These are phyloP conservation scores for Gila orcuttii DNA, from an alignment of 2,113 vertebrate genomes.

Conservation along the genomic window DNA sequence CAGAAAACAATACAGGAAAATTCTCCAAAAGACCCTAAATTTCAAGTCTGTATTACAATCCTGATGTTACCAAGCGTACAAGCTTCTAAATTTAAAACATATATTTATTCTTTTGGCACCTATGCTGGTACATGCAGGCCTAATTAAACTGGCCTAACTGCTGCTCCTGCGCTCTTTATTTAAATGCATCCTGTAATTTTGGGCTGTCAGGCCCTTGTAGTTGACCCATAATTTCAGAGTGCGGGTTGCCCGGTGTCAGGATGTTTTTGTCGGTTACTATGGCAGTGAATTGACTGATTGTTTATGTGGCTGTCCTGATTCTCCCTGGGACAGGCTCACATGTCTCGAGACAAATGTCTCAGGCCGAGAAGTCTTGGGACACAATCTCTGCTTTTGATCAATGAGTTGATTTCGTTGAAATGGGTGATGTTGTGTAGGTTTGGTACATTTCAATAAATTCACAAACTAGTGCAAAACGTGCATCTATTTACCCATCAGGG, in stretches of 20 bases:
- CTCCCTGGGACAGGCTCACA: background rate
- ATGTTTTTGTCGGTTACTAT: conserved; percentile 54
- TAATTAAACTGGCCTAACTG: conserved; percentile 50
- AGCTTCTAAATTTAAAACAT: conserved; percentile 47
- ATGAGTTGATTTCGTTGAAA: background rate
- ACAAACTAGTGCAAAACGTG: background rate
- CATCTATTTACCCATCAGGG: no score
- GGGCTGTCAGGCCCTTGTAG: conserved; percentile 48
- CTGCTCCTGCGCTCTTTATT: conserved; percentile 35
- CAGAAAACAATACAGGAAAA: conserved; percentile 39
- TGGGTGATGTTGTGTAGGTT: background rate
- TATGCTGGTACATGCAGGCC: conserved; percentile 8
- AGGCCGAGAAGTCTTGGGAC: background rate
- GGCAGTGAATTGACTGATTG: conserved; percentile 21
- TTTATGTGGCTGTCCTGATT: conserved; percentile 32
- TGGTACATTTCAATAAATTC: background rate
- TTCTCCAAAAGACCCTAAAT: conserved; percentile 31
- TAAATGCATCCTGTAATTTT: conserved; percentile 57
- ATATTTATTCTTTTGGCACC: conserved; percentile 51
- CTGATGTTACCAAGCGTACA: conserved; percentile 1
- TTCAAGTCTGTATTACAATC: conserved; percentile 26
- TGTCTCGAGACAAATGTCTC: background rate
- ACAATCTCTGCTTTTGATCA: background rate
- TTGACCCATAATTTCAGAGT: conserved; percentile 55
- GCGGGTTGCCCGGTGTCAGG: conserved; percentile 45